phyloP scores from a whole-genome alignment of 2,113 vertebrate species.

The Albula goreensis region DNA sequence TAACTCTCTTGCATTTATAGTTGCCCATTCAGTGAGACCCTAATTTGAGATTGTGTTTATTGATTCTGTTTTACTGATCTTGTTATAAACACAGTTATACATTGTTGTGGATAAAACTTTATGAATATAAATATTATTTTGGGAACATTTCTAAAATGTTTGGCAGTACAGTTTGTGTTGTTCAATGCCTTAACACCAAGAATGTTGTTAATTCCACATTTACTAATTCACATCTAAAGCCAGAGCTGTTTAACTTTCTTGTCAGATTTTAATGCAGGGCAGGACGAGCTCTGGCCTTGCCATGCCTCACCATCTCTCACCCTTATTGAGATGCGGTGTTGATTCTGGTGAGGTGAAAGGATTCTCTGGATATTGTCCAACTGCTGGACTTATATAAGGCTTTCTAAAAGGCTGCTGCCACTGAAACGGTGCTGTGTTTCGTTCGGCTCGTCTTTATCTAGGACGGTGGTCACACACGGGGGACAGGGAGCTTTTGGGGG shows the following conservation, averaged over 20 bases:
- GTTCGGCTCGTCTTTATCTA: constrained; percentile 11
- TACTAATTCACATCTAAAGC: not conserved
- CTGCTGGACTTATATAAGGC: not conserved
- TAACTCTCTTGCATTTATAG: too few relatives aligned
- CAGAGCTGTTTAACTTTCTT: not conserved
- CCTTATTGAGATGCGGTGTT: not conserved
- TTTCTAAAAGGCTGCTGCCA: constrained; percentile 2
- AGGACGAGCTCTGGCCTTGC: not conserved
- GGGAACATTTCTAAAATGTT: not conserved
- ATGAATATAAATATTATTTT: too few relatives aligned
- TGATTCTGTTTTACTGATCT: too few relatives aligned
- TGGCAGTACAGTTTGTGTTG: not conserved
- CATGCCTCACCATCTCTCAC: not conserved
- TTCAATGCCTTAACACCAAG: not conserved
- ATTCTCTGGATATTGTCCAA: not conserved
- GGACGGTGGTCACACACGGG: constrained; percentile 14
- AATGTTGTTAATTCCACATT: not conserved
- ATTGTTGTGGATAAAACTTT: too few relatives aligned
- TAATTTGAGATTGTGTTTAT: too few relatives aligned
- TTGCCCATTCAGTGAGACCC: too few relatives aligned
- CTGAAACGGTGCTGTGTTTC: constrained; percentile 17
- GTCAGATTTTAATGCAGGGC: not conserved
- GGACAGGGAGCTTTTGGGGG: not conserved
- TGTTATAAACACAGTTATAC: too few relatives aligned
- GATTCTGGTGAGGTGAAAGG: not conserved